These are phyloP conservation scores for Sebastes alutus DNA, from an alignment of 2,797 vertebrate genomes.

Conservation along the genomic window DNA sequence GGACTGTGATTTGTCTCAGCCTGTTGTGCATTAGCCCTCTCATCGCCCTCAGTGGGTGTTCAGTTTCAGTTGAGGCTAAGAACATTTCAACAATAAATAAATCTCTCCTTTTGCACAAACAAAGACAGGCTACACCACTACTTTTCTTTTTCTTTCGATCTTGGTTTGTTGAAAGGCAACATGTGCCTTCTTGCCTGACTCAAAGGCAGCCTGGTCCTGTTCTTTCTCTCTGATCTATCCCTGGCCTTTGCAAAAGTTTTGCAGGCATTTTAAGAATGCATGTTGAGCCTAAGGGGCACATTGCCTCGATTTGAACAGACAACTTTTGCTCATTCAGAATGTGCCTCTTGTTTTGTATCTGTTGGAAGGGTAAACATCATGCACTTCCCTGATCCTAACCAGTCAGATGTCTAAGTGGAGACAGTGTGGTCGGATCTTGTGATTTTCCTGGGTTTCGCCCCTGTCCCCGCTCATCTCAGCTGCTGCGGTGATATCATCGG, in stretches of 20 bases:
- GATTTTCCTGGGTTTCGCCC: conserved; percentile 24
- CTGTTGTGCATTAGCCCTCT: conserved; percentile 52
- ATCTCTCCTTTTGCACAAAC: conserved; percentile 32
- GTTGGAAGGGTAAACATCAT: neutral
- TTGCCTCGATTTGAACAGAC: neutral
- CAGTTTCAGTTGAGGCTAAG: conserved; percentile 50
- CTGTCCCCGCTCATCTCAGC: conserved; percentile 12
- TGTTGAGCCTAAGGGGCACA: neutral
- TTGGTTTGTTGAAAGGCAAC: neutral
- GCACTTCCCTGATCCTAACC: neutral
- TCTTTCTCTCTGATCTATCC: neutral
- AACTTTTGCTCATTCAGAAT: neutral
- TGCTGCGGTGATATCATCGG: conserved; percentile 49
- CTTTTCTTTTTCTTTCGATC: neutral
- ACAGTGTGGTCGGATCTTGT: conserved; percentile 49
- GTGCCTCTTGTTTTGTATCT: neutral
- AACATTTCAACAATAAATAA: conserved; percentile 61
- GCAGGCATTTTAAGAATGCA: conserved; percentile 8
- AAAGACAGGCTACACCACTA: neutral
- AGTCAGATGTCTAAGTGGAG: conserved; percentile 59
- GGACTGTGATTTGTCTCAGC: conserved; percentile 51
- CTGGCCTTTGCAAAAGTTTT: conserved; percentile 42
- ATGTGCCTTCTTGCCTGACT: neutral
- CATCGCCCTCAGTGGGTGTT: conserved; percentile 60
- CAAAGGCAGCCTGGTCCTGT: neutral